Conservation (phyloP, 2,888 invertebrate species). For the Pristionchus exspectatus region DNA sequence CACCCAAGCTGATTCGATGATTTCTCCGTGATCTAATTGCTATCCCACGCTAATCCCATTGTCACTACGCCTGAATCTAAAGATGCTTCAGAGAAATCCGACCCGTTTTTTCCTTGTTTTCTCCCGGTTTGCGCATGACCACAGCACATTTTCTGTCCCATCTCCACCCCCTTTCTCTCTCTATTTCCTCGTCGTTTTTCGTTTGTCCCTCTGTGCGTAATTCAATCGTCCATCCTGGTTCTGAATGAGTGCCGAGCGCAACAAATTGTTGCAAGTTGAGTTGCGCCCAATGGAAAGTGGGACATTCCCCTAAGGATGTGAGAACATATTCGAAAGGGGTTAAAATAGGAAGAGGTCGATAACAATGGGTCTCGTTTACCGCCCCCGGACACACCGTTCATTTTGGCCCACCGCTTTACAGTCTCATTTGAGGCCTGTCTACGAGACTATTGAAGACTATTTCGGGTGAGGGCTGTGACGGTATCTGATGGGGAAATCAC, state of each 20-base stretch:
- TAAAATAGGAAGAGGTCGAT: not conserved
- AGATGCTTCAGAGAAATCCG: not conserved
- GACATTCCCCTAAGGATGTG: not conserved
- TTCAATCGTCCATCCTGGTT: slow-evolving; percentile 20
- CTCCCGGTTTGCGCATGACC: not conserved
- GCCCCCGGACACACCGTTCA: not conserved
- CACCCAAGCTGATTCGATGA: not conserved
- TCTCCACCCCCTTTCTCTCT: not conserved
- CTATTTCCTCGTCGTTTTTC: slow-evolving; percentile 12
- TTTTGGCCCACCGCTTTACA: not conserved
- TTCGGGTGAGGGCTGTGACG: not conserved
- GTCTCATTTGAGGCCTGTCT: not conserved
- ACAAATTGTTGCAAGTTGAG: slow-evolving; percentile 34
- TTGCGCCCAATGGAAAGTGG: not conserved
- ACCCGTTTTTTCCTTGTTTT: slow-evolving; percentile 18
- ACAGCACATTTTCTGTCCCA: not conserved
- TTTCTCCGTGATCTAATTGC: not conserved
- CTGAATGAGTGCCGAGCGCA: not conserved
- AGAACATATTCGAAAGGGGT: not conserved
- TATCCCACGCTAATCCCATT: not conserved
- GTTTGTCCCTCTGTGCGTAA: not conserved
- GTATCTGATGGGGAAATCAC: not conserved
- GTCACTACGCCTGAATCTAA: not conserved
- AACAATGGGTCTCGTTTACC: not conserved
- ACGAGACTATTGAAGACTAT: not conserved